These are phyloP conservation scores for Heteromyza rotundicornis DNA, from an alignment of 2,888 invertebrate genomes.

Conservation along the genomic window DNA sequence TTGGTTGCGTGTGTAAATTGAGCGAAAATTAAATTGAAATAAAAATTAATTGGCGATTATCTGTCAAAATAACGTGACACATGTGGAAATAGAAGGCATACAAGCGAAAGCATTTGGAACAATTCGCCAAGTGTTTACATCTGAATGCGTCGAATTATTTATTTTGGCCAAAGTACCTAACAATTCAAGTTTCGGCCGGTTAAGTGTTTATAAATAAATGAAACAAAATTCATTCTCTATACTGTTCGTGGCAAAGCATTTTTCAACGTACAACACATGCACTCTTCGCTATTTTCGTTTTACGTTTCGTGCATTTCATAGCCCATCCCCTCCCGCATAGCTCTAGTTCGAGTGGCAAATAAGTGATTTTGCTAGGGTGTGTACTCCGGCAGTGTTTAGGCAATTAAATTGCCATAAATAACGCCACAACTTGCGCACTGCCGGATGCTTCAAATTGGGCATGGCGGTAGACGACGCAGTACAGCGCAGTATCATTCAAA, in stretches of 20 bases:
- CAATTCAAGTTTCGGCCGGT: too few species aligned
- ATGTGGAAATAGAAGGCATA: constrained; percentile 9
- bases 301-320: too few species aligned
- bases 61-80: constrained; percentile 33
- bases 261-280: too few species aligned
- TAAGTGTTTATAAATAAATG: too few species aligned
- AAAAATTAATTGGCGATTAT: constrained; percentile 34
- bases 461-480: constrained; percentile 16
- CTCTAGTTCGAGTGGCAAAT: constrained; percentile 11
- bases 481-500: background rate
- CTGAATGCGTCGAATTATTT: too few species aligned
- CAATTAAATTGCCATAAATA: constrained; percentile 35
- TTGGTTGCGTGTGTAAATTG: constrained; percentile 1
- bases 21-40: constrained; percentile 13
- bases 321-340: background rate
- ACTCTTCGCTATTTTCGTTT: too few species aligned
- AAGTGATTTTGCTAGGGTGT: constrained; percentile 28
- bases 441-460: constrained; percentile 30
- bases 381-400: constrained; percentile 26
- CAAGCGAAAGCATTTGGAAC: constrained; percentile 9
- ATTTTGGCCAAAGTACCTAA: too few species aligned
- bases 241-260: too few species aligned
- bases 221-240: too few species aligned
- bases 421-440: constrained; percentile 18
- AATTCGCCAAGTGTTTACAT: constrained; percentile 6